These are phyloP conservation scores for Ictalurus punctatus DNA, from an alignment of 2,113 vertebrate species.

Conservation along the genomic window DNA sequence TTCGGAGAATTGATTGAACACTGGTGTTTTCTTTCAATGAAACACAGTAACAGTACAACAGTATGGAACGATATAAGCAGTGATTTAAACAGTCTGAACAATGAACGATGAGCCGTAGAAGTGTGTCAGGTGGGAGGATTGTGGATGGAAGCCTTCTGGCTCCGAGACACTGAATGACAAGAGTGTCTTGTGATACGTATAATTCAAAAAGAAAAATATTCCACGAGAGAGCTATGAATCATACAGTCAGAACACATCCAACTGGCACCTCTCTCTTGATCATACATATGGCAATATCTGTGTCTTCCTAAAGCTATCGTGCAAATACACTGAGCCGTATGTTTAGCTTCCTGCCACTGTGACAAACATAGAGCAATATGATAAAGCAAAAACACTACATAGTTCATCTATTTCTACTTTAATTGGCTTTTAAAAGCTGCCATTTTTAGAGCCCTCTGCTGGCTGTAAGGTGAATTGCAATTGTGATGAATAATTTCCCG, in stretches of 20 bases:
- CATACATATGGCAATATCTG: constrained; percentile 39
- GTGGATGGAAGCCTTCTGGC: constrained; percentile 29
- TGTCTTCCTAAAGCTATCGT: constrained; percentile 19
- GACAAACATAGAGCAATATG: constrained; percentile 36
- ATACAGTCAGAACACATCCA: constrained; percentile 45
- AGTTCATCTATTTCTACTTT: background rate
- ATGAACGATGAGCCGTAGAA: background rate
- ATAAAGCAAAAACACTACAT: constrained; percentile 25
- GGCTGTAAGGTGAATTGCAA: background rate
- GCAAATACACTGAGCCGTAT: constrained; percentile 15
- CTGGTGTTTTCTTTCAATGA: background rate
- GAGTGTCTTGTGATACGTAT: constrained; percentile 38
- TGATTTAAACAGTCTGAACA: constrained; percentile 4
- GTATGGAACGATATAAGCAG: background rate
- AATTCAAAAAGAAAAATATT: constrained; percentile 32
- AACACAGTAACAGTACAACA: background rate
- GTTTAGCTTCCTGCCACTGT: background rate
- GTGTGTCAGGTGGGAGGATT: constrained; percentile 36
- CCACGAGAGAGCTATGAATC: constrained; percentile 51
- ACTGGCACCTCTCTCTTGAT: constrained; percentile 25
- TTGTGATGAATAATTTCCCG: background rate
- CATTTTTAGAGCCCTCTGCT: background rate
- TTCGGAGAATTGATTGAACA: background rate
- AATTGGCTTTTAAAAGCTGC: background rate
- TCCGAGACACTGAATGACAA: constrained; percentile 34